A percentile compares a stretch with the other conserved stretches of the same genome.
Conservation (phyloP, 2,888 invertebrate genomes). For the Sminthurinus aureus region DNA sequence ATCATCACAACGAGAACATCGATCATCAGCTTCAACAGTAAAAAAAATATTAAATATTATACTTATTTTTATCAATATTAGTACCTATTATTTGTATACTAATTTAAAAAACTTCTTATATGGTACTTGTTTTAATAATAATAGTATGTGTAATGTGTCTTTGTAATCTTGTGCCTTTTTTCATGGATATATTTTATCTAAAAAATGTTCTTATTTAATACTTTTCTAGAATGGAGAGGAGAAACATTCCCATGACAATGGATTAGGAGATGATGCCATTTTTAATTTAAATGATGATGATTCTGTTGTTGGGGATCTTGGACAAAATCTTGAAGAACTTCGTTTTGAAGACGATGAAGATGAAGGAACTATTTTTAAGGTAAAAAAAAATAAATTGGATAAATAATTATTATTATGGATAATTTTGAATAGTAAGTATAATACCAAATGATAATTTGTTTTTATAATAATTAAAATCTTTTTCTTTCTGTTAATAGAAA, state of each 20-base stretch:
- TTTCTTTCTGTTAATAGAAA: slow-evolving; percentile 69
- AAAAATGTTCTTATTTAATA: too few relatives aligned
- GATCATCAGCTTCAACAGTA: slow-evolving; percentile 37
- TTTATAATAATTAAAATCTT: too few relatives aligned
- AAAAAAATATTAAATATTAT: too few relatives aligned
- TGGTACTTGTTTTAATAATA: too few relatives aligned
- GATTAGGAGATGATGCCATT: slow-evolving; percentile 4
- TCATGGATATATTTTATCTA: too few relatives aligned
- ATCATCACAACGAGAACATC: slow-evolving; percentile 23
- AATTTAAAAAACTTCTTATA: not conserved
- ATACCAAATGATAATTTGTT: not conserved
- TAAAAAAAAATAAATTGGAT: slow-evolving; percentile 58
- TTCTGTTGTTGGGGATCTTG: slow-evolving; percentile 50
- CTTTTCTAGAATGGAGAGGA: slow-evolving; percentile 35
- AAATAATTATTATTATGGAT: not conserved
- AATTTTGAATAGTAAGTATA: not conserved
- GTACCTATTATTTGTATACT: not conserved
- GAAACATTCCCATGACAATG: slow-evolving; percentile 29
- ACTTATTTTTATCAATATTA: not conserved
- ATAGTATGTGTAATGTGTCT: too few relatives aligned
- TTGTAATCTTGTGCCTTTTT: too few relatives aligned
- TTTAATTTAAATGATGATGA: slow-evolving; percentile 48
- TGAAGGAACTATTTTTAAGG: slow-evolving; percentile 82
- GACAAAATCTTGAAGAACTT: slow-evolving; percentile 80
- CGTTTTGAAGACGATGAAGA: slow-evolving; percentile 96